Evolutionary conservation across 2,888 invertebrate species (phyloP).

Genomic region (Nymphalis urticae): DNA sequence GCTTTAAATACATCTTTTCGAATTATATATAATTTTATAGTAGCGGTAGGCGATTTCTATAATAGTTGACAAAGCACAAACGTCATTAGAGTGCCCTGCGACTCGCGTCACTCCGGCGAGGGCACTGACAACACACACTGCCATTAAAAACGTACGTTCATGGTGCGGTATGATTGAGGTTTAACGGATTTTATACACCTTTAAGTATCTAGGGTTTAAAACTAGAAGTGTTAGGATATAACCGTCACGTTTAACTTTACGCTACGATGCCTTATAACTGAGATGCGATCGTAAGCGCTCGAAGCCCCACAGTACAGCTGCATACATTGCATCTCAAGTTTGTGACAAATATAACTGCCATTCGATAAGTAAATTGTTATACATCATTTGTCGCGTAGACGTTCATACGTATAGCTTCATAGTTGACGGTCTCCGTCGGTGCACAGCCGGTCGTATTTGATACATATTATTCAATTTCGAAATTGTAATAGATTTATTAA

Average conservation of each 20-base stretch:
- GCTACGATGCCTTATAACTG: conserved; percentile 72
- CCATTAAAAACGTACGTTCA: conserved; percentile 70
- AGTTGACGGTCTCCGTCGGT: conserved; percentile 73
- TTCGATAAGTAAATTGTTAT: conserved; percentile 75
- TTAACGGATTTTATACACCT: conserved; percentile 51
- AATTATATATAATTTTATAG: conserved; percentile 61
- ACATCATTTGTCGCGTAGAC: conserved; percentile 68
- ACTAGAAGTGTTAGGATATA: conserved; percentile 50
- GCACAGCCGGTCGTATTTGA: conserved; percentile 78
- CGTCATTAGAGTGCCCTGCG: conserved; percentile 71
- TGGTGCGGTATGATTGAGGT: conserved; percentile 60
- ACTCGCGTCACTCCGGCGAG: conserved; percentile 55
- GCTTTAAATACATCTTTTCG: conserved; percentile 56
- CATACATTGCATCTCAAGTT: conserved; percentile 54
- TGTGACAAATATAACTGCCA: conserved; percentile 78
- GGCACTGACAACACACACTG: conserved; percentile 73
- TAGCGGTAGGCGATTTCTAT: conserved; percentile 66
- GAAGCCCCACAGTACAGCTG: conserved; percentile 35
- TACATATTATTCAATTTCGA: conserved; percentile 79
- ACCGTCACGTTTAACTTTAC: conserved; percentile 51
- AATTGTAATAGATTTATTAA: conserved; percentile 80
- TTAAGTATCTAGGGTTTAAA: conserved; percentile 37
- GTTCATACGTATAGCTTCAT: conserved; percentile 66
- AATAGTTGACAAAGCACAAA: conserved; percentile 71
- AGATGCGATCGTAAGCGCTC: conserved; percentile 49